Conservation (phyloP, 2,888 invertebrate genomes). For the Drosophila fulvimacula region DNA sequence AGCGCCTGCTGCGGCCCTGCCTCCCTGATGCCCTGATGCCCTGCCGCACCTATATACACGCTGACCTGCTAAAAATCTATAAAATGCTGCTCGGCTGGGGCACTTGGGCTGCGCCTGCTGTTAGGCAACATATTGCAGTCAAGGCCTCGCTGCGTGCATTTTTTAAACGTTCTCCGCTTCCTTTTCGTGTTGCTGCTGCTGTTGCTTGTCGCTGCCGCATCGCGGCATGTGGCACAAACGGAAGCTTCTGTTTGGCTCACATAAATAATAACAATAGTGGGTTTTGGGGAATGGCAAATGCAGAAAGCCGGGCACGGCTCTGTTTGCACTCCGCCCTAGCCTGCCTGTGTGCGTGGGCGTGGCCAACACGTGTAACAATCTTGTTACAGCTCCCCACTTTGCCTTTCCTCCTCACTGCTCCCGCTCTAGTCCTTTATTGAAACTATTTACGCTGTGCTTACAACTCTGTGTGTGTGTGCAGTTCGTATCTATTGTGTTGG, state of each 20-base stretch:
- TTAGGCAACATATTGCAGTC: conserved; percentile 80
- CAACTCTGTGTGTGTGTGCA: conserved; percentile 35
- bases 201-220: conserved; percentile 32
- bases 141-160: conserved; percentile 80
- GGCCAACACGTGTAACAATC: conserved; percentile 73
- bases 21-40: not conserved
- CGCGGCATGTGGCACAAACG: conserved; percentile 79
- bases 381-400: conserved; percentile 25
- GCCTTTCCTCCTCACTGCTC: not conserved
- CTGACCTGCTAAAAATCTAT: conserved; percentile 77
- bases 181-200: conserved; percentile 50
- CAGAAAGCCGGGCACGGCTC: conserved; percentile 5
- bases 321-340: not conserved
- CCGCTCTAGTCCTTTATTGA: conserved; percentile 58
- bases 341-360: conserved; percentile 41
- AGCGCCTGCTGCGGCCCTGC: not conserved
- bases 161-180: conserved; percentile 74
- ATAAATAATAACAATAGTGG: conserved; percentile 78
- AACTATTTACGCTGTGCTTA: conserved; percentile 75
- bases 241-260: conserved; percentile 80
- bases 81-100: conserved; percentile 51
- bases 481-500: conserved; percentile 39
- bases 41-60: conserved; percentile 26
- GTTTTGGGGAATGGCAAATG: conserved; percentile 35
- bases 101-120: conserved; percentile 52